Evolutionary conservation across 1,140 invertebrate genomes (phyloP).

Genomic region (Eufriesea mexicana): DNA sequence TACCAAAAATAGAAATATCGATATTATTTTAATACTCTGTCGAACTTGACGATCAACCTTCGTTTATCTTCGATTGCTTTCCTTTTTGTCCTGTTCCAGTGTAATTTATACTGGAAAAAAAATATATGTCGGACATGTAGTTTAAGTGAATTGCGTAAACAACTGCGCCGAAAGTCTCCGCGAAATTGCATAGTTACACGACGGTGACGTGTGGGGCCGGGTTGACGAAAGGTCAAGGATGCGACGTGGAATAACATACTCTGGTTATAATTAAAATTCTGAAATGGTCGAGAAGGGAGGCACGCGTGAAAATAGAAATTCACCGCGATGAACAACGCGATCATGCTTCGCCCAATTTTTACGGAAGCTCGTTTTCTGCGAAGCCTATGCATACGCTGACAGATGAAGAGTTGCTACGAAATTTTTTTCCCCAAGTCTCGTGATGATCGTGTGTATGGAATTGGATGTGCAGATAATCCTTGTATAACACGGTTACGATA

Average conservation of each 20-base stretch:
- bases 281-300: neutral
- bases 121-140: neutral
- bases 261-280: conserved; percentile 46
- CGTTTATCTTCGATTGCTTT: too few species aligned
- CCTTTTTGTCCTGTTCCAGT: too few species aligned
- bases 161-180: conserved; percentile 33
- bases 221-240: conserved; percentile 62
- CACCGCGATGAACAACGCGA: neutral
- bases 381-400: neutral
- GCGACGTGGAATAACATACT: conserved; percentile 10
- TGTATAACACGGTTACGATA: too few species aligned
- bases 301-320: conserved; percentile 33
- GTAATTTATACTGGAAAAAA: too few species aligned
- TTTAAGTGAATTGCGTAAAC: conserved; percentile 47
- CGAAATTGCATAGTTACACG: conserved; percentile 28
- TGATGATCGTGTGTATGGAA: neutral
- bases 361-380: neutral
- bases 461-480: too few species aligned
- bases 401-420: too few species aligned
- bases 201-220: conserved; percentile 11
- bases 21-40: too few species aligned
- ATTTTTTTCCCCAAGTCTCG: too few species aligned
- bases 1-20: too few species aligned
- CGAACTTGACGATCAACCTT: too few species aligned
- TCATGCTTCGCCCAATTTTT: neutral